phyloP scores from a whole-genome alignment of 2,797 vertebrate genomes.

The Cynopterus sphinx region DNA sequence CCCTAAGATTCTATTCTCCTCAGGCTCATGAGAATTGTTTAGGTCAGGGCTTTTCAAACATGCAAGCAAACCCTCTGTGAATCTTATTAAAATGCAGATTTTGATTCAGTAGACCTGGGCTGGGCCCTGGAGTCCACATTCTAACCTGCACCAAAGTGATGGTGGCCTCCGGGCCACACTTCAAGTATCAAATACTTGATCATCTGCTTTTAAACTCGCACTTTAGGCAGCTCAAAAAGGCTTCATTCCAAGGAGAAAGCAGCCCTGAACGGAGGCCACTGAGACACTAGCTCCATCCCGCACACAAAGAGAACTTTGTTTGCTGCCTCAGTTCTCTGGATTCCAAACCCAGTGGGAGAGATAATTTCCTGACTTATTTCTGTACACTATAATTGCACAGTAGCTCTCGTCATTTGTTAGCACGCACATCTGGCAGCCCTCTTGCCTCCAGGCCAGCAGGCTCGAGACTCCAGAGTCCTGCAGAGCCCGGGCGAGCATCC shows the following conservation, averaged over 20 bases:
- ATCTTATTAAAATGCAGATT: background rate
- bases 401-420: conserved; percentile 69
- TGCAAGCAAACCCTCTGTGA: background rate
- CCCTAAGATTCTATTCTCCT: background rate
- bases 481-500: conserved; percentile 70
- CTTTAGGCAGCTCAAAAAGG: background rate
- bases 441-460: conserved; percentile 67
- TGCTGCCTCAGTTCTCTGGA: conserved; percentile 23
- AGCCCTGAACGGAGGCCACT: background rate
- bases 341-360: background rate
- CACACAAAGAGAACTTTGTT: background rate
- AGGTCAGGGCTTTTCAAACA: background rate
- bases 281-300: background rate
- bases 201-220: background rate
- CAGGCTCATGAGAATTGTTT: background rate
- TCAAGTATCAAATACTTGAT: background rate
- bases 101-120: background rate
- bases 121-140: background rate
- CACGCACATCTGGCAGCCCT: conserved; percentile 74
- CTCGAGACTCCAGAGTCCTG: conserved; percentile 68
- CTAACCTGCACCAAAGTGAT: background rate
- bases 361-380: conserved; percentile 64
- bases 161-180: background rate
- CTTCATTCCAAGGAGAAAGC: background rate
- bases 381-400: conserved; percentile 57